Base-by-base conservation (phyloP, 2,113 vertebrate species). In the Myrmecophaga tridactyla region DNA sequence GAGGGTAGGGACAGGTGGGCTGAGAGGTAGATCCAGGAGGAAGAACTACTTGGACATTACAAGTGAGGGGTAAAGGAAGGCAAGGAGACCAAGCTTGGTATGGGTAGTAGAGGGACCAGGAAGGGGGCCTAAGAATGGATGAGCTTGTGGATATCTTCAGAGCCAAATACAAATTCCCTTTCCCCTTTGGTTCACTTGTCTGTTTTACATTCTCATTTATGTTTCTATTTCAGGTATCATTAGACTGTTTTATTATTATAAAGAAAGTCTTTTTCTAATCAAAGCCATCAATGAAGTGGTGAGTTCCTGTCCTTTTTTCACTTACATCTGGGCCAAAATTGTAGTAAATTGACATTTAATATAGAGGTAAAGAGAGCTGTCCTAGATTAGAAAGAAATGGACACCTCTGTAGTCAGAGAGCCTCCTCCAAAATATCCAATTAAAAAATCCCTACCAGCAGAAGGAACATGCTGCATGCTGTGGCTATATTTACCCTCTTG, bases 251-350 rank as follows among this genome's bases (percentile, higher is more conserved):
- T 98, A 96, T 83, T 98, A 98, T 97, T 96, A 97, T 51, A 96
- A 94, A 69, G 98, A 98, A 20, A 84, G 0, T 21, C 98, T 99
- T 86, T 94, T 98, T 90, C 97, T 99, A 5, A 73, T 99, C 96
- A 99, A 98, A 97, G 73, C 98, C 94, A 97, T 99, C 86, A 99
- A 99, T 83, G 97, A 98, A 97, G 96, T 89, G 97, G 99, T 99
- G 89, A 97, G 99, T 98, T n/a, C 83, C 63, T 81, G 29, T 18
- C 39, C 46, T 78, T 29, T 48, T 85, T 56, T 78, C 23, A 29
- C 63, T 23, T 2, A 29, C 75, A n/a, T 7, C 62, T 76, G 86
- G 56, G 56, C 43, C 78, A 43, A 60, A 46, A 56, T 41, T 13
- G 1, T 39, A 67, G 53, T 70, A 41, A 58, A 60, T 70, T 25